Base-by-base conservation (phyloP, 2,797 vertebrate species). In the Chromis chromis region DNA sequence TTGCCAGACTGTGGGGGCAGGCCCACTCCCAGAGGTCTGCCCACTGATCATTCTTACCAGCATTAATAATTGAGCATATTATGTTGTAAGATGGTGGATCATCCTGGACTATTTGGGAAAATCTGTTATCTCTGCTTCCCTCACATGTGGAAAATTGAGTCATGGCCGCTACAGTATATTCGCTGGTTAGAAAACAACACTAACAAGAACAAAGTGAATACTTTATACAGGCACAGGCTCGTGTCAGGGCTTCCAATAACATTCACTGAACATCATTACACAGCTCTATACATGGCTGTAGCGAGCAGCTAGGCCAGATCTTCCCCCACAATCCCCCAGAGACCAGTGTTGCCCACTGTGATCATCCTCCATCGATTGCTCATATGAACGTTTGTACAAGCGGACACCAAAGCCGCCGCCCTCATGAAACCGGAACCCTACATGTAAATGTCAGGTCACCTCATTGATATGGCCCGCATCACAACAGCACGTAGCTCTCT, bases 31-130 rank as follows among this genome's bases (percentile, higher is more conserved):
- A 74, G 59, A 81, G 76, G 56, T 81, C 76, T 73, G 53, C 69
- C 73, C 70, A 82, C 33, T 46, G 60, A 88, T 90, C 72, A 70
- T 77, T 70, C 76, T 54, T 59, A 81, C 55, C 17, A 62, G 21
- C 49, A 78, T 89, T 81, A 91, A 92, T 91, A 86, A 92, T 85
- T 85, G 54, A 90, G 21, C 40, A 39, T 64, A 63, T 85, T 86
- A 76, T 81, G 78, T 86, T 84, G 58, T 78, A 79, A 81, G 61
- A 80, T 66, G 62, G 57, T 68, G 59, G 62, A 81, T 64, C 74
- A 74, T 73, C 57, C 21, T 44, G 50, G 52, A 76, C 36, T 65
- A 54, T 77, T 85, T 56, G 42, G 21, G 59, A 78, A 75, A 68
- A 75, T 84, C 25, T 78, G 52, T 89, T 70, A 69, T 67, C 50